Evolutionary conservation across 92 coral and sea anemone species (phyloP).

Genomic region (Phenganax marumi): DNA sequence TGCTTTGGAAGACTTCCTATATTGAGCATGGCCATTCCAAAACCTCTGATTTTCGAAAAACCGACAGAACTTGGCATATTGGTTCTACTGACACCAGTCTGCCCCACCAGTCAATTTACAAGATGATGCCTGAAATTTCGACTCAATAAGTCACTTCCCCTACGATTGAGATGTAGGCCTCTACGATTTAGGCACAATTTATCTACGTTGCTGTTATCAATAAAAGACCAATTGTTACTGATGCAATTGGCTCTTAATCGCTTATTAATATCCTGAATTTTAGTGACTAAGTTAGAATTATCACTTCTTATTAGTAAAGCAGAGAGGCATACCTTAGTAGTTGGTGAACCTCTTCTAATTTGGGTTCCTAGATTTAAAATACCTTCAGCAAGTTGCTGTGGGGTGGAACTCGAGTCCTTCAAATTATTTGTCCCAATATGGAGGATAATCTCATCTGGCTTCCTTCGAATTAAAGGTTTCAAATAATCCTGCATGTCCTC

Average conservation of each 20-base stretch:
- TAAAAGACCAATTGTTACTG: conserved; percentile 18
- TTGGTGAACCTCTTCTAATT: conserved; percentile 55
- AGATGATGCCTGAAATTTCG: too few species aligned
- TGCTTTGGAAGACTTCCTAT: neutral
- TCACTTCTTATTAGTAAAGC: conserved; percentile 48
- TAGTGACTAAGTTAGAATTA: conserved; percentile 37
- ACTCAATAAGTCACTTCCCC: conserved; percentile 37
- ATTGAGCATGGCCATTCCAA: neutral
- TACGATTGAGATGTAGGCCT: too few species aligned
- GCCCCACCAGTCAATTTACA: too few species aligned
- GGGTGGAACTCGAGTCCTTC: too few species aligned
- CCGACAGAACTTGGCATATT: neutral
- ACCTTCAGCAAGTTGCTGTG: conserved; percentile 55
- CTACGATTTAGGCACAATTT: conserved; percentile 39
- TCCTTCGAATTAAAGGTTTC: too few species aligned
- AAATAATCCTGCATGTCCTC: too few species aligned
- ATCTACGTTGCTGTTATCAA: conserved; percentile 14
- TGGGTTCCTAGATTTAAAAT: conserved; percentile 56
- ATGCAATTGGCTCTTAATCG: conserved; percentile 9
- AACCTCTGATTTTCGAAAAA: too few species aligned
- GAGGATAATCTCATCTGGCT: too few species aligned
- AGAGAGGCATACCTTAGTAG: conserved; percentile 45
- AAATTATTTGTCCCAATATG: too few species aligned
- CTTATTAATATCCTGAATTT: conserved; percentile 44
- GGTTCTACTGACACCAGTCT: too few species aligned